Evolutionary conservation across 2,113 vertebrate species (phyloP).

Genomic region (Hippoglossus stenolepis): DNA sequence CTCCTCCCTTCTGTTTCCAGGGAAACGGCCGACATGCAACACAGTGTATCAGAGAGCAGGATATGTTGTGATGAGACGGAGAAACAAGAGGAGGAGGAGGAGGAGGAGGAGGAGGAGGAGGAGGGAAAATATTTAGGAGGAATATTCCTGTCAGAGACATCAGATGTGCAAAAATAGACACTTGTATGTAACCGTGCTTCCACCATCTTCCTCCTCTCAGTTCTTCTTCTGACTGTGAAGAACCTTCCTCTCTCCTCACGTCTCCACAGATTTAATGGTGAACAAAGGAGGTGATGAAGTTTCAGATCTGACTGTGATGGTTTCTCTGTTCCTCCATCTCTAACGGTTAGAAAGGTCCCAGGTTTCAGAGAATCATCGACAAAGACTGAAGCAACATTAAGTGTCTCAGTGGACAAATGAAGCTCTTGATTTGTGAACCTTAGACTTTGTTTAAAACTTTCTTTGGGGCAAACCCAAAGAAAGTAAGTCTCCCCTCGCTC

Average conservation of each 20-base stretch:
- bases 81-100: background rate
- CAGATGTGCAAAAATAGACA: background rate
- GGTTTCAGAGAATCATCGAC: background rate
- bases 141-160: conserved; percentile 20
- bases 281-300: too few species aligned
- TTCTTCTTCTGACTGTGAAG: background rate
- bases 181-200: background rate
- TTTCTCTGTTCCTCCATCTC: background rate
- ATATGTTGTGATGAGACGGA: conserved; percentile 41
- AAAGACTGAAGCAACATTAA: background rate
- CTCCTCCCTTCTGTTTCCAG: conserved; percentile 64
- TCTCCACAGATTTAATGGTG: too few species aligned
- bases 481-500: too few species aligned
- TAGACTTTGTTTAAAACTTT: background rate
- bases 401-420: too few species aligned
- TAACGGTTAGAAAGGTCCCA: background rate
- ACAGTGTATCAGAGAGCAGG: conserved; percentile 28
- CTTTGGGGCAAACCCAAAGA: too few species aligned
- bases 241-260: background rate
- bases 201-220: background rate
- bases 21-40: conserved; percentile 62
- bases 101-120: conserved; percentile 1
- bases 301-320: background rate
- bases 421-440: too few species aligned
- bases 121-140: conserved; percentile 5